These are phyloP conservation scores for Sabatieria punctata DNA, from an alignment of 2,888 invertebrate genomes.

Conservation along the genomic window DNA sequence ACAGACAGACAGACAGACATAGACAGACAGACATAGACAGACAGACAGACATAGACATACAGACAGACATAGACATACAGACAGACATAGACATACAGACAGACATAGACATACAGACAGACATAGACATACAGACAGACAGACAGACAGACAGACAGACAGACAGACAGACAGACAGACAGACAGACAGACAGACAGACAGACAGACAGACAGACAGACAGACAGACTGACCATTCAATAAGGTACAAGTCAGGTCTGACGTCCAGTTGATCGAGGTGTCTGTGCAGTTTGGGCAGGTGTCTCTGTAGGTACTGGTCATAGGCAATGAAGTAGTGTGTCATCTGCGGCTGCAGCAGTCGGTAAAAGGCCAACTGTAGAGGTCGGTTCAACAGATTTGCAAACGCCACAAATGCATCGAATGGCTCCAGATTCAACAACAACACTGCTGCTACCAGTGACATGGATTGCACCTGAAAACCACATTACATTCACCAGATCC, in stretches of 20 bases:
- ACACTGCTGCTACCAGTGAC: conserved; percentile 74
- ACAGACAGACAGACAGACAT: no score
- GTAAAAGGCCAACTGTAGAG: conserved; percentile 30
- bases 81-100: no score
- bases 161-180: no score
- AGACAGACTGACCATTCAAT: conserved; percentile 52
- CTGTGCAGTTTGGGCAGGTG: conserved; percentile 51
- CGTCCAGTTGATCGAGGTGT: conserved; percentile 47
- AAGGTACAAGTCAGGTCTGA: conserved; percentile 67
- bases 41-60: no score
- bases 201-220: no score
- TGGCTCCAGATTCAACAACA: conserved; percentile 69
- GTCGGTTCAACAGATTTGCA: conserved; percentile 63
- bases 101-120: no score
- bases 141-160: no score
- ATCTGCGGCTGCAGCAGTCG: conserved; percentile 35
- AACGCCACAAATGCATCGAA: conserved; percentile 68
- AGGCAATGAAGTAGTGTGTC: conserved; percentile 54
- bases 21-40: no score
- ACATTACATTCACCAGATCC: neutral
- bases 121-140: no score
- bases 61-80: no score
- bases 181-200: no score
- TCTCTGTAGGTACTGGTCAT: conserved; percentile 49
- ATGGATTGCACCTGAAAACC: conserved; percentile 56